A percentile compares a stretch with the other conserved stretches of the same genome.
These are phyloP conservation scores for Drosophila ironensis DNA, from an alignment of 1,140 invertebrate genomes.

Conservation along the genomic window DNA sequence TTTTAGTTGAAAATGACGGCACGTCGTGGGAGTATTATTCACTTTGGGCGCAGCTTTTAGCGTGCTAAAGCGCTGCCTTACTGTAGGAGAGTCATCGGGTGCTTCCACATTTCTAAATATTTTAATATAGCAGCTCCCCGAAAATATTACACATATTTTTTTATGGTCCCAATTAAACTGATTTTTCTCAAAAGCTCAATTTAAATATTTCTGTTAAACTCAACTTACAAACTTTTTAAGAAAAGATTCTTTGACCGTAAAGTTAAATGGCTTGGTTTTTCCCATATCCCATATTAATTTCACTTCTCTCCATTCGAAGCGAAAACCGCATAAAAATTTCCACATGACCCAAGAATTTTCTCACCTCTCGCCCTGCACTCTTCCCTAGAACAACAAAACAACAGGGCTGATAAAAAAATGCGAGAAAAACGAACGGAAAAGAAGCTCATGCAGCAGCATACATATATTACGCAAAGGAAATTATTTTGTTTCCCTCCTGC, in stretches of 20 bases:
- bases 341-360: constrained; percentile 9
- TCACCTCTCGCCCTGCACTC: constrained; percentile 4
- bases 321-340: constrained; percentile 15
- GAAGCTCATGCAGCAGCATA: constrained; percentile 32
- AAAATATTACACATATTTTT: background rate
- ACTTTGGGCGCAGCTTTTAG: constrained; percentile 61
- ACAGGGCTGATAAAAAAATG: constrained; percentile 7
- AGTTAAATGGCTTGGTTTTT: too few species aligned
- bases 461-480: constrained; percentile 72
- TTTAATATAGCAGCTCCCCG: background rate
- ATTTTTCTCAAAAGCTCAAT: too few species aligned
- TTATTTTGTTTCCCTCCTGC: constrained; percentile 58
- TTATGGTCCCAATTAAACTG: too few species aligned
- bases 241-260: too few species aligned
- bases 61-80: constrained; percentile 39
- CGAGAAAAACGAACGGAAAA: constrained; percentile 19
- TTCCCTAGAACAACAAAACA: constrained; percentile 17
- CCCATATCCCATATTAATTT: too few species aligned
- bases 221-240: too few species aligned
- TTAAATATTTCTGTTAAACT: background rate
- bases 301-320: background rate
- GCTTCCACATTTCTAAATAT: background rate
- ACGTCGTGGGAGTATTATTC: constrained; percentile 74
- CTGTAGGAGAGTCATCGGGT: background rate
- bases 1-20: constrained; percentile 73